Evolutionary conservation across 2,113 vertebrate genomes (phyloP).

Genomic region (Cairina moschata): DNA sequence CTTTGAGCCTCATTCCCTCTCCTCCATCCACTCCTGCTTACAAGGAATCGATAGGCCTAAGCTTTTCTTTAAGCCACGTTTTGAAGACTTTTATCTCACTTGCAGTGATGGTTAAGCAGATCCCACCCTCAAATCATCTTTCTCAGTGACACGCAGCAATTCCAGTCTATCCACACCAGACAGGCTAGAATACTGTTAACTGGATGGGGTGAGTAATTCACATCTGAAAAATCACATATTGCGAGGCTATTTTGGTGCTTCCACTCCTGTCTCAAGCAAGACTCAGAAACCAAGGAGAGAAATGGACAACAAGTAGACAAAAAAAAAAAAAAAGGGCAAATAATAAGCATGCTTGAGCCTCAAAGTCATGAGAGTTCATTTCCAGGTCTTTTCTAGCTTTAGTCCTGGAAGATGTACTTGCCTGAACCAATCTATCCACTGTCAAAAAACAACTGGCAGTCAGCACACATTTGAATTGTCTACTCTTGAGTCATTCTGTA

Average conservation of each 20-base stretch:
- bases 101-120: neutral
- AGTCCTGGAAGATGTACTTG: neutral
- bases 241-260: neutral
- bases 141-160: neutral
- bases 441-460: neutral
- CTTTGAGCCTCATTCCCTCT: neutral
- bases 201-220: neutral
- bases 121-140: fast-evolving
- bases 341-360: neutral
- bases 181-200: fast-evolving
- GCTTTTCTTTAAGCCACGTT: neutral
- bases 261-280: neutral
- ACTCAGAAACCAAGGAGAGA: neutral
- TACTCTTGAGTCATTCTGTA: neutral
- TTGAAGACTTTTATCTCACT: neutral
- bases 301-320: neutral
- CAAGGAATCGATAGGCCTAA: neutral
- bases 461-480: neutral
- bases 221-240: neutral
- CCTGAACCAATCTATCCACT: neutral
- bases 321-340: neutral
- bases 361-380: neutral
- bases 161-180: neutral
- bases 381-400: neutral
- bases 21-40: neutral